phyloP scores from a whole-genome alignment of 2,113 vertebrate species.

The Perognathus longimembris region DNA sequence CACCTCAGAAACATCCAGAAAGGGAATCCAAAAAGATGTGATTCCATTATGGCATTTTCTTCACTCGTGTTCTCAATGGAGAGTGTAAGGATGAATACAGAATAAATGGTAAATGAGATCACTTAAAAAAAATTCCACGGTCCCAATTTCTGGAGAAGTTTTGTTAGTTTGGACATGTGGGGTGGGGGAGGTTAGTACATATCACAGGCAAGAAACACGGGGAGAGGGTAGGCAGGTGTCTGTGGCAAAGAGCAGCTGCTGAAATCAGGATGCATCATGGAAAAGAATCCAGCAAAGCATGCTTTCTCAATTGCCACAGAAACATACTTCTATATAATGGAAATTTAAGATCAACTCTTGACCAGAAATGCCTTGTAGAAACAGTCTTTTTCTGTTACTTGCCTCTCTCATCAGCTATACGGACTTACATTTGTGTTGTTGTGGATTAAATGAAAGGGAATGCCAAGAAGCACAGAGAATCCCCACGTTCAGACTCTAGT shows the following conservation, averaged over 20 bases:
- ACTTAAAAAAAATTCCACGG: neutral
- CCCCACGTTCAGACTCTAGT: neutral
- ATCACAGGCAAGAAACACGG: slow-evolving; percentile 51
- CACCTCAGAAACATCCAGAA: neutral
- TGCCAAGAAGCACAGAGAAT: neutral
- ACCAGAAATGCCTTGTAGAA: neutral
- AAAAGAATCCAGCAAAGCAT: neutral
- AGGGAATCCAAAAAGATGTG: neutral
- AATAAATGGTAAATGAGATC: neutral
- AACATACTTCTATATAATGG: neutral
- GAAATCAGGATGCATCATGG: too few relatives aligned
- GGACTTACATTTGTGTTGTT: too few relatives aligned
- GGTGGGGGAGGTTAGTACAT: neutral
- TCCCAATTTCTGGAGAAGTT: neutral
- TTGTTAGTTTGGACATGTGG: slow-evolving; percentile 14
- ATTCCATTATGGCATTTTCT: neutral
- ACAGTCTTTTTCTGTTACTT: neutral
- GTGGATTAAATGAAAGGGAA: too few relatives aligned
- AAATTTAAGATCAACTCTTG: neutral
- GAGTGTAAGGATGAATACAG: neutral
- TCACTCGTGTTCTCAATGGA: neutral
- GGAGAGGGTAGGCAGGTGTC: too few relatives aligned
- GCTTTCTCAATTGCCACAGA: neutral
- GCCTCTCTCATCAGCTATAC: neutral
- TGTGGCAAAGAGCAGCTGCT: too few relatives aligned